Evolutionary conservation across 1,140 invertebrate species (phyloP), one percentile per base, ranked within the genome.

Genomic region (Diachasma alloeum): DNA sequence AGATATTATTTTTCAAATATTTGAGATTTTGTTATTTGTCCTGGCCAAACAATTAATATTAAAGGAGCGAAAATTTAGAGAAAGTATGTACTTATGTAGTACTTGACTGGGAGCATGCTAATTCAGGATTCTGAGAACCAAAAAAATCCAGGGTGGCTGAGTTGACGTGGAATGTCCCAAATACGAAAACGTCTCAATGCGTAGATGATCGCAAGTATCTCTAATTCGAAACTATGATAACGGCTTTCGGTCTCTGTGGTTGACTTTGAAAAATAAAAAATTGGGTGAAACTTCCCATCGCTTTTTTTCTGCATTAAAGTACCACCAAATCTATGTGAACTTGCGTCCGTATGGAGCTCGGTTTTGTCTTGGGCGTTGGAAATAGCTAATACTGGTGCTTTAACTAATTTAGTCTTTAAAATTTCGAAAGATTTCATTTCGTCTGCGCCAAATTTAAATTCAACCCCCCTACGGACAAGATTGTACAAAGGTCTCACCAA

Each of bases 341-440:
- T 80, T 0, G 85, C 85, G 77, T 89, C 87, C 0, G 85, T 84
- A 56, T 83, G 77, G 13, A 88, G 17, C 36, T 81, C 71, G 0
- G 74, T 79, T 11, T 67, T 59, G 26, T 75, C 75, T 10, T 26
- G 19, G n/a, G 26, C 8, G 8, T 53, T 26, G 36, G 75, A 78
- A 0, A 78, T 17, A 36, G 70, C 69, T 6, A 74, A 74, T 36
- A 74, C 73, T 5, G 59, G 63, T 13, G 44, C 26, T 13, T 44
- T 44, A 8, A 46, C n/a, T 17, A 78, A 66, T 66, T 36, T 37
- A 1, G 15, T 17, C 31, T 75, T 74, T 26, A 75, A 66, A 19
- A 26, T 42, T 19, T 72, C 36, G 39, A 78, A 78, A 17, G 78
- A 78, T 22, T 26, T 24, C 48, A 68, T 26, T 63, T 77, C 15